Percentiles rank a stretch among this genome's conserved stretches.
These are phyloP conservation scores for Neoitamus cyanurus DNA, from an alignment of 2,888 invertebrate genomes.

Conservation along the genomic window DNA sequence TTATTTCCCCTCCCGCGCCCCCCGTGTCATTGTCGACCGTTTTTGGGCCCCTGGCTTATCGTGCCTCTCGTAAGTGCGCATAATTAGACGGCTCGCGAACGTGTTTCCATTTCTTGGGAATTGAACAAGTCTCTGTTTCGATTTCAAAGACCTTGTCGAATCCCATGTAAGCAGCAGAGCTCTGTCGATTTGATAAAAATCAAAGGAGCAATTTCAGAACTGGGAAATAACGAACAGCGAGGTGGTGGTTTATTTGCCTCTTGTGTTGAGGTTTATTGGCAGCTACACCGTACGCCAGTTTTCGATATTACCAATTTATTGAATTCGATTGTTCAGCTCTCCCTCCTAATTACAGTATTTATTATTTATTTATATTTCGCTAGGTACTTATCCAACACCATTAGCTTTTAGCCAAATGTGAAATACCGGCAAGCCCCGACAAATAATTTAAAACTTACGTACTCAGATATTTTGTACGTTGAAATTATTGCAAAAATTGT, in stretches of 20 bases:
- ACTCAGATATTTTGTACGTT: no score
- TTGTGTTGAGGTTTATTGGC: background rate
- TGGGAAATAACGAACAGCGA: background rate
- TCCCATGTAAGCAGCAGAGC: background rate
- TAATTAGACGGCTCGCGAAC: background rate
- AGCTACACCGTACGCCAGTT: no score
- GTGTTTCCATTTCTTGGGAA: slow-evolving; percentile 1
- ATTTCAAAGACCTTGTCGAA: background rate
- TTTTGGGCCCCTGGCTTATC: background rate
- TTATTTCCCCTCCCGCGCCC: background rate
- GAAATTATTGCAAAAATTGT: no score
- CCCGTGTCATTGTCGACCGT: background rate
- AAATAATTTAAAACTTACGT: no score
- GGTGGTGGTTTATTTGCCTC: background rate
- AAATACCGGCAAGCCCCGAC: no score
- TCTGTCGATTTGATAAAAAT: background rate
- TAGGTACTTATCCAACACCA: no score
- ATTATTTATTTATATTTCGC: no score
- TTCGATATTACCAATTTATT: no score
- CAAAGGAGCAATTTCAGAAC: background rate
- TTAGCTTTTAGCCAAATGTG: no score
- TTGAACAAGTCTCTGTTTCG: background rate
- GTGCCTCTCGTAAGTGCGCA: background rate
- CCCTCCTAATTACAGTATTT: no score
- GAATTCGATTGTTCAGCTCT: no score